A percentile compares a stretch with the other conserved stretches of the same genome.
These are phyloP conservation scores for Drosophila littoralis DNA, from an alignment of 1,140 invertebrate genomes.

Conservation along the genomic window DNA sequence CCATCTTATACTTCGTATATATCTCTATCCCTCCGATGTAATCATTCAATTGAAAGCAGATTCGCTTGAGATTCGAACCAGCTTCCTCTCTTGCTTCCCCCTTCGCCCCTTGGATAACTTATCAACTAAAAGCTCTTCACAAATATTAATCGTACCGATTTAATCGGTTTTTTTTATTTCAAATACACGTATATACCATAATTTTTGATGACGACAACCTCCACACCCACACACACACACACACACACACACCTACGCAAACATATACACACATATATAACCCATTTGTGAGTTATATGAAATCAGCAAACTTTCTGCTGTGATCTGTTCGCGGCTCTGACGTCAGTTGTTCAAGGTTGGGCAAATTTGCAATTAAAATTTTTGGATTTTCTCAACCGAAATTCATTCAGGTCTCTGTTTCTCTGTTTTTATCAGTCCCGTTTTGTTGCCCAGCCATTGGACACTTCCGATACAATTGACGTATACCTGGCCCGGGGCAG, in stretches of 20 bases:
- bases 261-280: not conserved
- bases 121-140: too few relatives aligned
- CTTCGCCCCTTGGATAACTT: too few relatives aligned
- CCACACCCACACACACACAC: not conserved
- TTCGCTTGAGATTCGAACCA: too few relatives aligned
- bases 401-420: slow-evolving; percentile 55
- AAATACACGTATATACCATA: slow-evolving; percentile 11
- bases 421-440: slow-evolving; percentile 61
- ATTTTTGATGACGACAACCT: slow-evolving; percentile 26
- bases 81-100: too few relatives aligned
- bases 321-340: slow-evolving; percentile 44
- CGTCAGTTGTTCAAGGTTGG: slow-evolving; percentile 60
- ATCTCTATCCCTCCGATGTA: too few relatives aligned
- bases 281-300: not conserved
- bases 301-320: slow-evolving; percentile 8
- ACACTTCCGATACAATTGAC: slow-evolving; percentile 79
- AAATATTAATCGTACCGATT: not conserved
- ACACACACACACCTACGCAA: too few relatives aligned
- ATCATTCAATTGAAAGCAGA: too few relatives aligned
- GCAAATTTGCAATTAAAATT: slow-evolving; percentile 76
- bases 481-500: not conserved
- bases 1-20: too few relatives aligned
- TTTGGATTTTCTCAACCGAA: slow-evolving; percentile 54
- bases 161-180: not conserved
- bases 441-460: slow-evolving; percentile 47